These are phyloP conservation scores for Anthophora plumipes DNA, from an alignment of 2,888 invertebrate genomes.

Conservation along the genomic window DNA sequence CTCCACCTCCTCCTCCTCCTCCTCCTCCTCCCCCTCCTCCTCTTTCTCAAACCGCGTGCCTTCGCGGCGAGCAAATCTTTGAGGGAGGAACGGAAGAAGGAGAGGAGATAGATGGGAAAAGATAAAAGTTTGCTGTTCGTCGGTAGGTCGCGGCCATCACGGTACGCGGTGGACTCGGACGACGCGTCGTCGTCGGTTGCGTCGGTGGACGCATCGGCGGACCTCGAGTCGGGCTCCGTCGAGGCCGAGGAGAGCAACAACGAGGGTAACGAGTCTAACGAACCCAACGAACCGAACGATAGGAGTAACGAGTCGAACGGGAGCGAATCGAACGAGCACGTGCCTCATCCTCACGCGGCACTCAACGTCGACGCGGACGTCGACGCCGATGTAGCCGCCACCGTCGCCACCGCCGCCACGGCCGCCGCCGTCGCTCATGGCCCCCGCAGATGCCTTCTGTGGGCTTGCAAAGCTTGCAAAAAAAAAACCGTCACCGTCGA, in stretches of 20 bases:
- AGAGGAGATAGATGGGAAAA: background rate
- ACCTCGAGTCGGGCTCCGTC: slow-evolving; percentile 78
- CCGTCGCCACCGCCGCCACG: too few species aligned
- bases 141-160: slow-evolving; percentile 76
- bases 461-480: slow-evolving; percentile 99
- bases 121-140: background rate
- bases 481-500: slow-evolving; percentile 98
- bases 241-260: slow-evolving; percentile 71
- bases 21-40: too few species aligned
- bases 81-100: too few species aligned
- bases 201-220: slow-evolving; percentile 81
- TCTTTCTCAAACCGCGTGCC: too few species aligned
- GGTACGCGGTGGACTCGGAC: slow-evolving; percentile 81
- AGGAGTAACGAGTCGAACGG: slow-evolving; percentile 71
- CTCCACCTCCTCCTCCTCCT: too few species aligned
- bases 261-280: slow-evolving; percentile 67
- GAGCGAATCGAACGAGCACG: slow-evolving; percentile 78
- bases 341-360: slow-evolving; percentile 81
- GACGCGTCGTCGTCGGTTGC: slow-evolving; percentile 82
- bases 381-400: too few species aligned
- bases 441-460: slow-evolving; percentile 93
- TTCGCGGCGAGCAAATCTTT: too few species aligned
- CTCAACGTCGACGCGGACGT: slow-evolving; percentile 60
- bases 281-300: slow-evolving; percentile 70
- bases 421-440: slow-evolving; percentile 81